phyloP scores from a whole-genome alignment of 2,113 vertebrate genomes.

The Bubo blakistoni region DNA sequence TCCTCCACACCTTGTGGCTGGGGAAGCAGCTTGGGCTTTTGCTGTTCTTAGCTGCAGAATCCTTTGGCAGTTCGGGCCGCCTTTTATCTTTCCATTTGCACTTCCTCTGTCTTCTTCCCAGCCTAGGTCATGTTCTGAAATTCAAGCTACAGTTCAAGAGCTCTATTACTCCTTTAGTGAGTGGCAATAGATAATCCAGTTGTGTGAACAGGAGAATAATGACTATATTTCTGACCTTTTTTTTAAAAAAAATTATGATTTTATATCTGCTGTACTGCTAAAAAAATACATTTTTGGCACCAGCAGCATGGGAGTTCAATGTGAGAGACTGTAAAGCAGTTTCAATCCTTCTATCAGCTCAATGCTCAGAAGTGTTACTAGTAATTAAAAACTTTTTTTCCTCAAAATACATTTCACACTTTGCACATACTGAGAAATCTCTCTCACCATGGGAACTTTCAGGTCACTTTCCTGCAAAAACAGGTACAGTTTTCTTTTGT shows the following conservation, averaged over 20 bases:
- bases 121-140: not conserved
- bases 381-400: slow-evolving; percentile 61
- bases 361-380: slow-evolving; percentile 61
- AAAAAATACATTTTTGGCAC: slow-evolving; percentile 22
- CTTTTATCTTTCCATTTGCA: not conserved
- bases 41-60: not conserved
- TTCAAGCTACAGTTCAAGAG: not conserved
- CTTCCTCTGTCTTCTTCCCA: not conserved
- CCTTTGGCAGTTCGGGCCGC: not conserved
- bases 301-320: not conserved
- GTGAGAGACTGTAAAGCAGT: slow-evolving; percentile 1
- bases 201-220: not conserved
- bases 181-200: not conserved
- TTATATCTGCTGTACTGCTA: not conserved
- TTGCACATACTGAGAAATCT: slow-evolving; percentile 45
- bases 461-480: slow-evolving; percentile 65
- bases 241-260: not conserved
- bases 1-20: not conserved
- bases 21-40: not conserved
- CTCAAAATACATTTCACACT: slow-evolving; percentile 58
- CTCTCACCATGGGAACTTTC: slow-evolving; percentile 48
- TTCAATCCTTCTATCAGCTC: slow-evolving; percentile 51
- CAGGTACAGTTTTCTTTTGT: slow-evolving; percentile 76
- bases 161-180: not conserved
- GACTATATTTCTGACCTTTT: not conserved